Base-by-base conservation (phyloP, 2,888 invertebrate species). In the Nephrocerus scutellatus region DNA sequence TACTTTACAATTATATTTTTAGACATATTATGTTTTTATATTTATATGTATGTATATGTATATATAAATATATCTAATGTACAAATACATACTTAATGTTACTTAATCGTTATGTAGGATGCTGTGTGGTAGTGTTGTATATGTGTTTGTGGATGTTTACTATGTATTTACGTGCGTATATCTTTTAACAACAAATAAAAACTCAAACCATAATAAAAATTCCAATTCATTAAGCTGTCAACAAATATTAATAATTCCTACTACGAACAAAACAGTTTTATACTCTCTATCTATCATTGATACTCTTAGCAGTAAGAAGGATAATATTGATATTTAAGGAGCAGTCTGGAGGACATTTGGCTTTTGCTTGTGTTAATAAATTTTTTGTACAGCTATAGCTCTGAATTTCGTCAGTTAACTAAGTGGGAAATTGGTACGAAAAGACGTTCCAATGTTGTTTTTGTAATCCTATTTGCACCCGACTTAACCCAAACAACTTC, bases 1-100 rank as follows among this genome's bases (percentile, higher is more conserved):
- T 29, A 12, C 14, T 29, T 14, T 14, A 14, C n/a, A n/a, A 29
- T 15, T 14, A n/a, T 13, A 13, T 2, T 29, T 8, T 26, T 26
- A 10, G 8, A 35, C 21, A 16, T 19, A 32, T n/a, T 23, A 8
- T 30, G 18, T 26, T 19, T 25, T 5, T 21, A n/a, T 12, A 9
- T 23, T 3, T n/a, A 14, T 12, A 25, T 21, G 23, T 20, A 26
- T 13, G 12, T 36, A 12, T 29, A 13, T 23, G 3, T 10, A 16
- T 36, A 7, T 7, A 6, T 2, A 7, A 33, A 31, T 8, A 31
- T 30, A 18, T 26, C 33, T 29, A 33, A 18, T 16, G 33, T 33
- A 33, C 32, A 33, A 32, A 33, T 33, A 28, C 18, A 5, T 33
- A 33, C 33, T 39, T 28, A 39, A 33, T 39, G 32, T 33, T 26